Base-by-base conservation (phyloP, 2,113 vertebrate species). In the Antidorcas marsupialis region DNA sequence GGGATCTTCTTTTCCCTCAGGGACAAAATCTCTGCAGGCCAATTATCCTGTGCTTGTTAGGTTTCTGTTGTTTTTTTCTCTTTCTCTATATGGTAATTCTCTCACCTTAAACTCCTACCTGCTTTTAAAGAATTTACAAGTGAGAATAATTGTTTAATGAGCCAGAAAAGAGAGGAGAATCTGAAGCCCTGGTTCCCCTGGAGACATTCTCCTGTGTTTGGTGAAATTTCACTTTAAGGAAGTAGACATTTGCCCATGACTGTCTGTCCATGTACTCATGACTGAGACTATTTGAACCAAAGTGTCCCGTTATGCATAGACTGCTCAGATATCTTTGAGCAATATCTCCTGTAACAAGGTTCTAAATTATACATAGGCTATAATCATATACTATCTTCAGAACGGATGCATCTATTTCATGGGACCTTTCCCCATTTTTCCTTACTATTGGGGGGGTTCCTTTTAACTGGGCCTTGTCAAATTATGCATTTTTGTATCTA, bases 11-110 rank as follows among this genome's bases (percentile, higher is more conserved):
- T 83, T 59, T 67, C 45, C 97, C 96, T 93, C 25, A 55, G 92
- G 93, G 94, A 82, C 33, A 87, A 93, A 96, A 82, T 93, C 96
- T 97, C 96, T 25, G 39, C 15, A 93, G 97, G 43, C 92, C 89
- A 96, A 96, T 98, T 96, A 97, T 39, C 6, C 36, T 60, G 60
- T 74, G 27, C 23, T 90, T 76, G 7, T 87, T 92, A 91, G 33
- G 33, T 6, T 96, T 94, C 27, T n/a, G 30, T 53, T 79, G 89
- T 87, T 62, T 62, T 39, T 33, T 36, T 15, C 50, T 12, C 2
- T 11, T 78, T 43, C 25, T 57, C 27, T 84, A 1, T 25, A 17
- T 15, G 28, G 25, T 21, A 16, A 93, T 17, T 92, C 8, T 30
- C 25, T 87, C 25, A 45, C 62, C 33, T 95, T 33, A 43, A 94